Conservation (phyloP, 2,113 vertebrate species). For the Holacanthus passer region DNA sequence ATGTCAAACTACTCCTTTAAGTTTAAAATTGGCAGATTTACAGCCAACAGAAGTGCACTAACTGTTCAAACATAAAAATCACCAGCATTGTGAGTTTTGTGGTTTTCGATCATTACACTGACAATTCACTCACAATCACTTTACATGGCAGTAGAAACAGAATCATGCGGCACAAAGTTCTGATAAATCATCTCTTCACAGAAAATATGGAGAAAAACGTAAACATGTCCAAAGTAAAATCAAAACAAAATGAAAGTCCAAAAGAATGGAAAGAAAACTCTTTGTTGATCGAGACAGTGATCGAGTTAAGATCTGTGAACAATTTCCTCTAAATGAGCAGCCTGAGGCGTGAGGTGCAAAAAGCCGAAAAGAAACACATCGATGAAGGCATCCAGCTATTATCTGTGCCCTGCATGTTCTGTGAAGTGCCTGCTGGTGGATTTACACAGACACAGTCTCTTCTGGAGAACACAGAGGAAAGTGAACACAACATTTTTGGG, state of each 20-base stretch:
- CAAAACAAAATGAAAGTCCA: slow-evolving; percentile 7
- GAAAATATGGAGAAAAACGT: not conserved
- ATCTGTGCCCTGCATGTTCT: slow-evolving; percentile 56
- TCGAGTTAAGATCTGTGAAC: slow-evolving; percentile 67
- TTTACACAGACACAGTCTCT: slow-evolving; percentile 46
- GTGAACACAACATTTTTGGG: slow-evolving; percentile 26
- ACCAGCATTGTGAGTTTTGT: not conserved
- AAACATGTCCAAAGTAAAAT: not conserved
- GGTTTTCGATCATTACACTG: not conserved
- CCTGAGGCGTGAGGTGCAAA: slow-evolving; percentile 54
- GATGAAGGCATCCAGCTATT: slow-evolving; percentile 53
- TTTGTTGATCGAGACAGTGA: slow-evolving; percentile 40
- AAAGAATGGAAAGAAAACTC: slow-evolving; percentile 24
- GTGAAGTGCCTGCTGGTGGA: slow-evolving; percentile 47
- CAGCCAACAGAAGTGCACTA: not conserved
- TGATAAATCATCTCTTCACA: not conserved
- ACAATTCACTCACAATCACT: not conserved
- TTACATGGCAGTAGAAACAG: not conserved
- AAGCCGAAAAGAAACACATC: slow-evolving; percentile 1
- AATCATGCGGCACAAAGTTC: not conserved
- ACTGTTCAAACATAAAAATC: not conserved
- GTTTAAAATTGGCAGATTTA: not conserved
- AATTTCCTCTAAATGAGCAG: slow-evolving; percentile 70
- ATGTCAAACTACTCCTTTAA: not conserved
- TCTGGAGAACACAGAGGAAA: slow-evolving; percentile 42